These are phyloP conservation scores for Pteronotus mesoamericanus DNA, from an alignment of 2,797 vertebrate species.

Conservation along the genomic window DNA sequence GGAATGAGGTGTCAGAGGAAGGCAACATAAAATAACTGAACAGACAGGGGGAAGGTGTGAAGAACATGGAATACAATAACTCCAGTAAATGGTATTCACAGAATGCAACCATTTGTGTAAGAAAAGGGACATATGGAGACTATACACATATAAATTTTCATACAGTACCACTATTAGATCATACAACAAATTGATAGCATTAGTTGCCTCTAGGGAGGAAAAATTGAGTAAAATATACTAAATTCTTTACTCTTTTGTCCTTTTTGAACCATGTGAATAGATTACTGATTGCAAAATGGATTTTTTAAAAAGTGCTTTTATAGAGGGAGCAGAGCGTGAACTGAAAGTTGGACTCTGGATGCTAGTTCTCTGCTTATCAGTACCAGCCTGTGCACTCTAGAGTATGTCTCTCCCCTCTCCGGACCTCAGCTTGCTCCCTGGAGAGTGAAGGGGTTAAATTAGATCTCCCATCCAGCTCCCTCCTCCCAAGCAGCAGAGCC, in stretches of 20 bases:
- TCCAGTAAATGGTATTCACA: background rate
- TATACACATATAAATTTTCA: background rate
- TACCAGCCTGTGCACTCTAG: background rate
- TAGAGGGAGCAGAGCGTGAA: background rate
- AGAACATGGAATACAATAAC: constrained; percentile 17
- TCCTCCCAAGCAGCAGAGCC: background rate
- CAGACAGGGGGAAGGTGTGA: background rate
- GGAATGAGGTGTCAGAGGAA: constrained; percentile 32
- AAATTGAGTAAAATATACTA: background rate
- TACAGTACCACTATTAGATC: background rate
- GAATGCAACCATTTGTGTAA: background rate
- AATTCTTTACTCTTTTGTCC: background rate
- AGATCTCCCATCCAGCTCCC: background rate
- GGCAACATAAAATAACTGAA: constrained; percentile 37
- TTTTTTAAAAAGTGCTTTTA: background rate
- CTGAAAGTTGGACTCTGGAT: background rate
- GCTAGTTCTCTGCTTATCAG: background rate
- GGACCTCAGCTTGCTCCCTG: background rate
- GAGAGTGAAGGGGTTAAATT: background rate
- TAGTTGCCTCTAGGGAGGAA: background rate
- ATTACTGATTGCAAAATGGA: constrained; percentile 17
- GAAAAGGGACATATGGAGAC: background rate
- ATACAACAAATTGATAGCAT: background rate
- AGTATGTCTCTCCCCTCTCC: background rate
- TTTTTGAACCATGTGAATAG: background rate